Base-by-base conservation (phyloP, 1,140 invertebrate genomes). In the Ptiloglossa arizonensis region DNA sequence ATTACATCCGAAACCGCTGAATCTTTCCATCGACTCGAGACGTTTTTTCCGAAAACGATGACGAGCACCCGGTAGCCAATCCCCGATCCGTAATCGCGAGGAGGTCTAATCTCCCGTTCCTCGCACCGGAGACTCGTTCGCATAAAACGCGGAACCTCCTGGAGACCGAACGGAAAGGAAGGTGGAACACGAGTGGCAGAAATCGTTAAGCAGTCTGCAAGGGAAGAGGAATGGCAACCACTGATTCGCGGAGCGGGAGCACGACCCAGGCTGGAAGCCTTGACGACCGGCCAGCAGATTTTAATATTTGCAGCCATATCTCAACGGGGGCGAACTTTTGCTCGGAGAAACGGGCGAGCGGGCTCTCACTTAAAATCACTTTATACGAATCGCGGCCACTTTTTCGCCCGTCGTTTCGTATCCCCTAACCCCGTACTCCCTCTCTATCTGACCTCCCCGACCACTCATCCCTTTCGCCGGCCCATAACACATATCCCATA, bases 261-360 rank as follows among this genome's bases (percentile, higher is more conserved):
- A 50, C 35, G 62, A 32, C 17, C 56, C 3, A 19, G 1, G 54
- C 13, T 50, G 8, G 54, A 50, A 62, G 35, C 22, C 79, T 62
- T 70, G 83, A 80, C 80, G 69, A 80, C 50, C 83, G 79, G 80
- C 75, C 73, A 82, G 77, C 72, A 75, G 87, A 89, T 89, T 90
- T 89, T 90, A 89, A 90, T 90, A 89, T 89, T 89, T 87, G 77
- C 86, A 81, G 64, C 85, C 87, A 89, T 89, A 89, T 90, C 81
- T 89, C 89, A 89, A 46, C 74, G 64, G 69, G 52, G 76, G 79
- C 57, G 75, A 89, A 87, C 76, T 88, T 88, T 83, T 29, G 62
- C 66, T 54, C 29, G 63, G 72, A 38, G 66, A 75, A 67, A 83
- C 50, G 66, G n/a, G 78, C 76, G 77, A 81, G 76, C 74, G 63